A percentile compares a stretch with the other conserved stretches of the same genome.
These are phyloP conservation scores for Bolinopsis microptera DNA, from an alignment of 37 sponge, comb jelly and placozoan species.

Conservation along the genomic window DNA sequence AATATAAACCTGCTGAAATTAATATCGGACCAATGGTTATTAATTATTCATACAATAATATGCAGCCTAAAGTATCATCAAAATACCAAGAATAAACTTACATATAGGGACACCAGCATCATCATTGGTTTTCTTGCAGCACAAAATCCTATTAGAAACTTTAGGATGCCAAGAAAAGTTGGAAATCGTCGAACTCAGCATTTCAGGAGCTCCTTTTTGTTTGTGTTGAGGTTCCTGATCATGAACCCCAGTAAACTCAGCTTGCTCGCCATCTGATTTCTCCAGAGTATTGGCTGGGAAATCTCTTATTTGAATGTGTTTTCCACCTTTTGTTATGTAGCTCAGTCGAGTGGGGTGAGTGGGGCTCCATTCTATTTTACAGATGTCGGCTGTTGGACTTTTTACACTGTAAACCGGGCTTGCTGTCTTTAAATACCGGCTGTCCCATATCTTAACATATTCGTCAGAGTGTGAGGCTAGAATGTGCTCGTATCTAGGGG, in stretches of 20 bases:
- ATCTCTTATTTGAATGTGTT: conserved; percentile 44
- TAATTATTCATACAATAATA: no score
- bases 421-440: conserved; percentile 18
- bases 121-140: conserved; percentile 17
- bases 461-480: conserved; percentile 55
- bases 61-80: no score
- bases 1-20: no score
- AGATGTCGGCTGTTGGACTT: conserved; percentile 15
- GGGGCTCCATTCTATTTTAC: conserved; percentile 47
- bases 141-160: neutral
- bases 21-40: no score
- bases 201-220: conserved; percentile 47
- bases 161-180: conserved; percentile 58
- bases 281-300: conserved; percentile 44
- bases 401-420: conserved; percentile 2
- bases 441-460: conserved; percentile 58
- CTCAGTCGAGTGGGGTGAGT: conserved; percentile 35
- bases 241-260: neutral
- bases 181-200: neutral
- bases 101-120: neutral
- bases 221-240: conserved; percentile 28
- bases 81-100: no score
- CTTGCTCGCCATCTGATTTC: conserved; percentile 22
- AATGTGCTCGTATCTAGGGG: conserved; percentile 41
- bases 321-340: conserved; percentile 30